phyloP scores from a whole-genome alignment of 2,888 invertebrate genomes.

The Mythimna loreyi region DNA sequence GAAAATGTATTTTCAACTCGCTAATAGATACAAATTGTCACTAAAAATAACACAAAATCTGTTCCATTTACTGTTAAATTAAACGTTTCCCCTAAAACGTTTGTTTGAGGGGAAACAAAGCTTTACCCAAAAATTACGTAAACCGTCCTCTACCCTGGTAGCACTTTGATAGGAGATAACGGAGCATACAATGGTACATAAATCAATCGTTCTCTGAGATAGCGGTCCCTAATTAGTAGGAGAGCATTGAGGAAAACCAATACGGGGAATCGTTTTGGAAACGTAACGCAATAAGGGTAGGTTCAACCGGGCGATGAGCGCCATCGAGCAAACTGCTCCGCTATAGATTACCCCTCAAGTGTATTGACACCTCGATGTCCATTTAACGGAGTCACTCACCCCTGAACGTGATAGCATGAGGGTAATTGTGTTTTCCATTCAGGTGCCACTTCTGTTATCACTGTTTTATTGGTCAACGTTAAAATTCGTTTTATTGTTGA shows the following conservation, averaged over 20 bases:
- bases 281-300: constrained; percentile 66
- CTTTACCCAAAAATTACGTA: constrained; percentile 54
- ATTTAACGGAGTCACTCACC: constrained; percentile 70
- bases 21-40: background rate
- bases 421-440: constrained; percentile 65
- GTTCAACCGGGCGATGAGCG: constrained; percentile 52
- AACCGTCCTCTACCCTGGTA: constrained; percentile 43
- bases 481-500: constrained; percentile 59
- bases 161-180: constrained; percentile 58
- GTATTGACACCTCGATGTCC: constrained; percentile 67
- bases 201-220: constrained; percentile 59
- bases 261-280: constrained; percentile 61
- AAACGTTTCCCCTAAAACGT: constrained; percentile 48
- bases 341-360: constrained; percentile 67
- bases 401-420: constrained; percentile 67
- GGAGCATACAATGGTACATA: constrained; percentile 60
- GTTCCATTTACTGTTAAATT: constrained; percentile 26
- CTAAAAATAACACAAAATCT: constrained; percentile 6
- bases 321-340: constrained; percentile 62
- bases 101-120: constrained; percentile 53
- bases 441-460: constrained; percentile 62
- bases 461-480: constrained; percentile 57
- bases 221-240: constrained; percentile 60
- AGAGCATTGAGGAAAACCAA: constrained; percentile 61
- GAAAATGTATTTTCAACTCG: constrained; percentile 3